Evolutionary conservation across 2,888 invertebrate species (phyloP).

Genomic region (Synergus umbraculus): DNA sequence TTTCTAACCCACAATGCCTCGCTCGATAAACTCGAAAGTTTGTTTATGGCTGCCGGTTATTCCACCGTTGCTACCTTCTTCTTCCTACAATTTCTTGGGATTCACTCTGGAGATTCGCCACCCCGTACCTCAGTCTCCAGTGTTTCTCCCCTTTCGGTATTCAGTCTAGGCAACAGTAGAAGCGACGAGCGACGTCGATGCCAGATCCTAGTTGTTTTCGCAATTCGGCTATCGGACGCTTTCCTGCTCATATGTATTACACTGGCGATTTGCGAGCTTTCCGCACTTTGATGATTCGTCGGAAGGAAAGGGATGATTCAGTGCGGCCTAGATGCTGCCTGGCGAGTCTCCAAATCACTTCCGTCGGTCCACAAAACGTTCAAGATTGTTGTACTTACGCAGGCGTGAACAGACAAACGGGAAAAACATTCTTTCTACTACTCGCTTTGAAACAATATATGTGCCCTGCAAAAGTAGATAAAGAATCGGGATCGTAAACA

Average conservation of each 20-base stretch:
- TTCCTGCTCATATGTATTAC: conserved; percentile 13
- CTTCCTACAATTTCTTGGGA: conserved; percentile 47
- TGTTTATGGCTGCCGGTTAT: conserved; percentile 70
- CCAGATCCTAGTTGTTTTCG: conserved; percentile 34
- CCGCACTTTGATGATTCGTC: not conserved
- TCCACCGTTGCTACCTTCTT: conserved; percentile 59
- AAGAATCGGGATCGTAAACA: not conserved
- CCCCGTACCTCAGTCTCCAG: conserved; percentile 17
- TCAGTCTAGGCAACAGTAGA: conserved; percentile 40
- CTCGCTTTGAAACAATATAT: conserved; percentile 70
- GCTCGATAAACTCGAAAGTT: conserved; percentile 74
- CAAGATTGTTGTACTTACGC: conserved; percentile 57
- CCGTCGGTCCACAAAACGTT: conserved; percentile 51
- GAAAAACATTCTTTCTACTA: conserved; percentile 63
- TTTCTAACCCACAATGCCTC: conserved; percentile 65
- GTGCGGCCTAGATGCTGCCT: conserved; percentile 67
- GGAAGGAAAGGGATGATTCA: conserved; percentile 64
- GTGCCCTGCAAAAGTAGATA: not conserved
- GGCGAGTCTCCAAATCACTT: conserved; percentile 74
- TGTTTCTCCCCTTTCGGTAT: conserved; percentile 41
- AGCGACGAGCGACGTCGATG: conserved; percentile 47
- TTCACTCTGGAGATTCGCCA: conserved; percentile 25
- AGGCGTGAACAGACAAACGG: conserved; percentile 53
- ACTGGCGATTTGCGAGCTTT: not conserved
- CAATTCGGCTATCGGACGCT: conserved; percentile 2